phyloP scores from a whole-genome alignment of 2,113 vertebrate species.

The Alethe castanea region DNA sequence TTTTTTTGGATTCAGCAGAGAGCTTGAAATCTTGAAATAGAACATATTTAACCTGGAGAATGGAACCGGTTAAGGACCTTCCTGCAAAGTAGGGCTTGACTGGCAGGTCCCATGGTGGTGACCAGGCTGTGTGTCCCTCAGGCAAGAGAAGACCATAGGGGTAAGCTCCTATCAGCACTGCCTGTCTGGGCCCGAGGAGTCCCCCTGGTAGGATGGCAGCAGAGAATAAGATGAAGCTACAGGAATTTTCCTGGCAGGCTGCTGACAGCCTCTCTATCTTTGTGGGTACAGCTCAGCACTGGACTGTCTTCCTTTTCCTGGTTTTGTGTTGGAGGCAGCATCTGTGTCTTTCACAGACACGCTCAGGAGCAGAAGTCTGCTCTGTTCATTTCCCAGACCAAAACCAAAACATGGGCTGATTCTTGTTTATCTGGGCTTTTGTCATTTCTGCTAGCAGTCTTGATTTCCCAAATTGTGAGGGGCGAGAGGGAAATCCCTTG shows the following conservation, averaged over 20 bases:
- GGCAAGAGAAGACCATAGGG: not conserved
- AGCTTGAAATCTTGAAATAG: not conserved
- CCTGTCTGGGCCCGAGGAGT: not conserved
- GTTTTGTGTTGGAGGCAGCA: not conserved
- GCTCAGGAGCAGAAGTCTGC: not conserved
- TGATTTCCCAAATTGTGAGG: not conserved
- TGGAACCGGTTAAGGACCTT: not conserved
- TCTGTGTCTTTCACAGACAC: not conserved
- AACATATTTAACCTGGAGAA: not conserved
- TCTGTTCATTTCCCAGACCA: not conserved
- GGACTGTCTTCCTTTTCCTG: not conserved
- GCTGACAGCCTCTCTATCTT: not conserved
- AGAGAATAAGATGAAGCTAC: not conserved
- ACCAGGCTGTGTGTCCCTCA: not conserved
- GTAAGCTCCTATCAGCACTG: not conserved
- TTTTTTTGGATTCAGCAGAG: not conserved
- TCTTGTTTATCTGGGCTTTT: not conserved
- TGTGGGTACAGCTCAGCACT: not conserved
- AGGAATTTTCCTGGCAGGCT: not conserved
- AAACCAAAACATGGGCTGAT: not conserved
- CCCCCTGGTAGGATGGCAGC: not conserved
- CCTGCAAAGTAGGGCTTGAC: not conserved
- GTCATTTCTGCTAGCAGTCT: not conserved
- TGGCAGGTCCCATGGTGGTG: not conserved
- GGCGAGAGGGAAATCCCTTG: not conserved